Evolutionary conservation across 1,140 invertebrate species (phyloP), one percentile per base, ranked within the genome.

Genomic region (Cydia pomonella): DNA sequence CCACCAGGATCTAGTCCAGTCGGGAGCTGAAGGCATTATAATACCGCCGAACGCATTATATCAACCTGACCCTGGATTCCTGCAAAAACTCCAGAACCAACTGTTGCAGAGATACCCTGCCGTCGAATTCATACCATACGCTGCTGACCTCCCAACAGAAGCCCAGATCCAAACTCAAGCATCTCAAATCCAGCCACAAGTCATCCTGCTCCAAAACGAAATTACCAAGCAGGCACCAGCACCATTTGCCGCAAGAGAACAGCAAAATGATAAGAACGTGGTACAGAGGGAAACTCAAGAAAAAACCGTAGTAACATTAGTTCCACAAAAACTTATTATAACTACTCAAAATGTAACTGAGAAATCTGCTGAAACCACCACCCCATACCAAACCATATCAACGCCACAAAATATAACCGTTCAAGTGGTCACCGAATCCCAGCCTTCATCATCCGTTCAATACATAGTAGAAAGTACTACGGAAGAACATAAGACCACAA

Each of bases 11-110:
- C 72, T 89, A 10, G 73, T 86, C n/a, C 83, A 87, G n/a, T 77
- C 84, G 59, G 89, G 83, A 41, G 76, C 83, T 21, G 90, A 92
- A 75, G 82, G 84, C 12, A 80, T 91, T 72, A 81, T 91, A n/a
- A 88, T 92, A 71, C 83, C 85, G 75, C 85, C 85, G 16, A 86
- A 85, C 13, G 79, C 84, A 6, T 75, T 89, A 29, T 93, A 91
- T 59, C 91, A 93, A 82, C 83, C 86, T 10, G 90, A 93, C 77
- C 90, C 87, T 27, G 80, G 84, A 73, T 93, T 87, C 50, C 72
- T 92, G 38, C 87, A 93, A 76, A 92, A 92, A 76, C 75, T 92
- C 44, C 90, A 92, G 80, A 84, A 74, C 25, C 92, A 93, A 77
- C 77, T 93, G 38, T 73, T 89, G 29, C 88, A 93, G 77, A 84